Conservation (phyloP, 2,113 vertebrate species). For the Eptesicus fuscus region DNA sequence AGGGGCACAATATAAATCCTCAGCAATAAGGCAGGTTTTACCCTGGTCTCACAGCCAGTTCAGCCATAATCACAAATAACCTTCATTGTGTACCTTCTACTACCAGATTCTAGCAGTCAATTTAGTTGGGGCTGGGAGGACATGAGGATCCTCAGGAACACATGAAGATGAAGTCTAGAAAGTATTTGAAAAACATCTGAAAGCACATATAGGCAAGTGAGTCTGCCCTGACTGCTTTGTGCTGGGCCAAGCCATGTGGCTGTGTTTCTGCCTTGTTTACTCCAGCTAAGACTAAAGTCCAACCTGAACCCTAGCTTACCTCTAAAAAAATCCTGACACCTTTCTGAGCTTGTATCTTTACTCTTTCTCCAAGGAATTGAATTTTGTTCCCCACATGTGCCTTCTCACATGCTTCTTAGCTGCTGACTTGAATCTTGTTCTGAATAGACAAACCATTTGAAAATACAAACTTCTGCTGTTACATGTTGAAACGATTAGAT, state of each 20-base stretch:
- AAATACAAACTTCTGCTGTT: not conserved
- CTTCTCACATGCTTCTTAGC: not conserved
- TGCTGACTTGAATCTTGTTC: not conserved
- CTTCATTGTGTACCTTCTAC: not conserved
- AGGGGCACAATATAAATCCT: not conserved
- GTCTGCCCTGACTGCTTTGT: not conserved
- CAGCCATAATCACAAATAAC: not conserved
- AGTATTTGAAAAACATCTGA: not conserved
- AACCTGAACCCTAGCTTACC: not conserved
- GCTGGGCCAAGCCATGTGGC: not conserved
- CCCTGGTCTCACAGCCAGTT: not conserved
- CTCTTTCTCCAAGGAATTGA: not conserved
- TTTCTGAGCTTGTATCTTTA: not conserved
- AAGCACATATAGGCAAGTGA: not conserved
- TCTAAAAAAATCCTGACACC: not conserved
- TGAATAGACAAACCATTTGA: not conserved
- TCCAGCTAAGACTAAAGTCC: not conserved
- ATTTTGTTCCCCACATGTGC: not conserved
- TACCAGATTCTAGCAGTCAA: not conserved
- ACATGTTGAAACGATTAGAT: not conserved
- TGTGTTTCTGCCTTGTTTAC: not conserved
- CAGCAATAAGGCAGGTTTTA: not conserved
- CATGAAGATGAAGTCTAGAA: not conserved
- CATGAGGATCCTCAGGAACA: not conserved
- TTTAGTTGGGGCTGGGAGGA: not conserved